Evolutionary conservation across 2,888 invertebrate genomes (phyloP), one percentile per base, ranked within the genome.

Genomic region (Abscondita cerata): DNA sequence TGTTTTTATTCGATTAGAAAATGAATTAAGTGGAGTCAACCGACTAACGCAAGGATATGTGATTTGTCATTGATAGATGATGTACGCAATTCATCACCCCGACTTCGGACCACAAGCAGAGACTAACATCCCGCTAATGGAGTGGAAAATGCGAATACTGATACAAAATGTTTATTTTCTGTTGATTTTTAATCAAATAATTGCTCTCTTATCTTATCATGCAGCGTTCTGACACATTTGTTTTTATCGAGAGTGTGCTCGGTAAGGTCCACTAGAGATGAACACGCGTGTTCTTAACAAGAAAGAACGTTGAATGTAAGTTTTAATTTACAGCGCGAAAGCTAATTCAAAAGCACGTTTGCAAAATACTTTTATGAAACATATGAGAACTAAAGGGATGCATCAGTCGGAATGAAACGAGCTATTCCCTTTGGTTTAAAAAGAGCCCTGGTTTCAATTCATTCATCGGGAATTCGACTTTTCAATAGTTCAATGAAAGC

Each of bases 31-130:
- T 44, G 16, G 44, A 44, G 18, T 44, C 15, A 19, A 44, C 18
- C 44, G 70, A 72, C 73, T 72, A 71, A 62, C 69, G 67, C 70
- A 71, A 71, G 73, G 74, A 75, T 73, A 75, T 76, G 79, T 80
- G 79, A 80, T 80, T 80, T 80, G 80, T 80, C 80, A 78, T 80
- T 80, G 79, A 80, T 80, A 78, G 77, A 80, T 80, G 77, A 76
- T 77, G 68, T 73, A 73, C 72, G 74, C 75, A 74, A 78, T 79
- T 77, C 75, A 79, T 79, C 79, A 79, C 75, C 59, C 66, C 53
- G 59, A 58, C 53, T 59, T 55, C 62, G 66, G 68, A 65, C 71
- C 70, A 59, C 71, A 70, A 70, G 72, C 68, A 68, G 68, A 66
- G 70, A 70, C 71, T 68, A 70, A 70, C 71, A 70, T 70, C 66